Conservation (phyloP, 2,113 vertebrate genomes). For the Oreochromis spilurus region DNA sequence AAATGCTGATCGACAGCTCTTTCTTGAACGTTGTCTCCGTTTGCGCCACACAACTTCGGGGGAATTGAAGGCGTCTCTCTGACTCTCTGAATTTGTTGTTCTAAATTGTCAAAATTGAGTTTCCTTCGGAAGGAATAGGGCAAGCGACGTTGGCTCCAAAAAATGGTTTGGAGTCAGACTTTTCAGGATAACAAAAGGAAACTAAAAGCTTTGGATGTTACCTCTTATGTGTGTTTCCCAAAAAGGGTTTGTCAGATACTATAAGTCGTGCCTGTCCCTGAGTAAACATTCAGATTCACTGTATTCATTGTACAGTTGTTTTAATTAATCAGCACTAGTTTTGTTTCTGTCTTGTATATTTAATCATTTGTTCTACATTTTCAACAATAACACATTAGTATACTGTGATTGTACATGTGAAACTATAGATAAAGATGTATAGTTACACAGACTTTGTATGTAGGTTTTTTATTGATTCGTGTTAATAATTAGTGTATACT, state of each 20-base stretch:
- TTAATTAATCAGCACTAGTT: neutral
- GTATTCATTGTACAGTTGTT: neutral
- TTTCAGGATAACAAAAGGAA: slow-evolving; percentile 30
- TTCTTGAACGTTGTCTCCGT: slow-evolving; percentile 27
- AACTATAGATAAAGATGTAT: neutral
- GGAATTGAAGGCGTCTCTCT: slow-evolving; percentile 6
- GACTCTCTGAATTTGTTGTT: slow-evolving; percentile 24
- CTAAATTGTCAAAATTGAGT: slow-evolving; percentile 15
- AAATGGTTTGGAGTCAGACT: slow-evolving; percentile 8
- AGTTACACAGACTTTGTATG: neutral
- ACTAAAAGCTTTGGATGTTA: slow-evolving; percentile 10
- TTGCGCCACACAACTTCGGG: slow-evolving; percentile 25
- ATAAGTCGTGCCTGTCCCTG: neutral
- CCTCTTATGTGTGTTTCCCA: neutral
- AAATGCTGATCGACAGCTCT: slow-evolving; percentile 58
- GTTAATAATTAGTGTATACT: neutral
- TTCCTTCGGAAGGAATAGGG: slow-evolving; percentile 14
- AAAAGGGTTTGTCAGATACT: neutral
- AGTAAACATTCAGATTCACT: neutral
- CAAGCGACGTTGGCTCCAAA: neutral
- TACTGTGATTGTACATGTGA: neutral
- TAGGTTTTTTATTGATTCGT: neutral
- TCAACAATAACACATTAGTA: neutral
- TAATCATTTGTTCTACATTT: neutral
- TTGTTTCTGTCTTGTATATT: neutral